Evolutionary conservation across 2,113 vertebrate species (phyloP), one percentile per base, ranked within the genome.

Genomic region (Dasyurus viverrinus): DNA sequence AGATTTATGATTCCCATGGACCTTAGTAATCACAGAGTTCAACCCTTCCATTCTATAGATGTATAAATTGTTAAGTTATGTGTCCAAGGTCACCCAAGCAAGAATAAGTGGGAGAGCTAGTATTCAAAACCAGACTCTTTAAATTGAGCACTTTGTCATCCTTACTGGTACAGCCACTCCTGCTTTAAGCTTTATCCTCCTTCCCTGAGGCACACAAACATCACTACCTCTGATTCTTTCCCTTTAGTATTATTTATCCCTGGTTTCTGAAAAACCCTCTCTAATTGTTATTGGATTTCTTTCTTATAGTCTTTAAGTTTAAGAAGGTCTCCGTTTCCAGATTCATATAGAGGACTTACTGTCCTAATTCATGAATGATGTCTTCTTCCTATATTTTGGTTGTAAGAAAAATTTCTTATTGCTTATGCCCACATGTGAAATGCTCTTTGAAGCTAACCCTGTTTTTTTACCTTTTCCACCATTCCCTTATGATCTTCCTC

Each of bases 401-500:
- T 68, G 30, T 14, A 16, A 36, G 60, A 68, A 30, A 68, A 12
- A 36, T 36, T 68, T 16, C 3, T 36, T 16, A 30, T 60, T 60
- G 57, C 11, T 26, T 30, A 68, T 16, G 30, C 30, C 57, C 12
- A 36, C 12, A 68, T 36, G 60, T 68, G 30, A 26, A 60, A 60
- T 60, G 27, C 27, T 60, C 27, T 25, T 57, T 8, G 11, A 57
- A 60, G 57, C 27, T 60, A 60, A 60, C 0, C 30, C 30, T 16
- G 12, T 1, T 68, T 3, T 3, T 36, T 68, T 68, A 68, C 60
- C 12, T 68, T 68, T 68, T 30, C 53, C 48, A 47, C 26, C 54
- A 36, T 5, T 60, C 89, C n/a, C 42, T 10, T 4, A 0, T 30
- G 2, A 0, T 47, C 47, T 30, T 57, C 53, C 42, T 10, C 1